Evolutionary conservation across 2,113 vertebrate genomes (phyloP).

Genomic region (Cololabis saira): DNA sequence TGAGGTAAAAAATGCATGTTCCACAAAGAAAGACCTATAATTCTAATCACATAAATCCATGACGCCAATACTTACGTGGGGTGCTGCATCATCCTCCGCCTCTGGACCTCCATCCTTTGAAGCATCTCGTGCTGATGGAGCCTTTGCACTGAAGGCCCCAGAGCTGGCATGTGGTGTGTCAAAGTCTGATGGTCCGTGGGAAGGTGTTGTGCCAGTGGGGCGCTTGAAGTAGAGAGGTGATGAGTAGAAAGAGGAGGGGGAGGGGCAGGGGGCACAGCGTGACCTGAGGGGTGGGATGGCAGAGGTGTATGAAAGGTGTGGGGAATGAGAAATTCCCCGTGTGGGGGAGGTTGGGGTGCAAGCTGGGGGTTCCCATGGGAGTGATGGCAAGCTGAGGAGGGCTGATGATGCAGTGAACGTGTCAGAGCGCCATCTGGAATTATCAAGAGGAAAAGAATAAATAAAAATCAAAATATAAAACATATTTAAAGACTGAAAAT

Average conservation of each 20-base stretch:
- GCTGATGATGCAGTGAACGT: constrained; percentile 93
- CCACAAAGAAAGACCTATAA: background rate
- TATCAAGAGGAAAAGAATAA: constrained; percentile 4
- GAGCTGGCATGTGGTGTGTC: constrained; percentile 90
- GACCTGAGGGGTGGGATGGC: constrained; percentile 88
- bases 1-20: background rate
- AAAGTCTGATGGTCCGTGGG: constrained; percentile 90
- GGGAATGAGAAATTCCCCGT: constrained; percentile 94
- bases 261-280: constrained; percentile 86
- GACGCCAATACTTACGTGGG: constrained; percentile 87
- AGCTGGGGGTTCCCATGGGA: constrained; percentile 93
- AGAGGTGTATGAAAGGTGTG: constrained; percentile 94
- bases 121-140: constrained; percentile 96
- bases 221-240: constrained; percentile 86
- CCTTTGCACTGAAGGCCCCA: constrained; percentile 90
- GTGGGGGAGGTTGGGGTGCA: constrained; percentile 89
- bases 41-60: too few relatives aligned
- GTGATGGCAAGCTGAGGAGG: constrained; percentile 92
- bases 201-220: constrained; percentile 90
- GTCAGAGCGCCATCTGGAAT: constrained; percentile 89
- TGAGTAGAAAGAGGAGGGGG: constrained; percentile 89
- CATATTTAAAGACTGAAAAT: background rate
- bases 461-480: background rate
- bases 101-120: constrained; percentile 97
- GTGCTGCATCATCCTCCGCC: constrained; percentile 97